These are phyloP conservation scores for Lordiphosa collinella DNA, from an alignment of 1,140 invertebrate species.

Conservation along the genomic window DNA sequence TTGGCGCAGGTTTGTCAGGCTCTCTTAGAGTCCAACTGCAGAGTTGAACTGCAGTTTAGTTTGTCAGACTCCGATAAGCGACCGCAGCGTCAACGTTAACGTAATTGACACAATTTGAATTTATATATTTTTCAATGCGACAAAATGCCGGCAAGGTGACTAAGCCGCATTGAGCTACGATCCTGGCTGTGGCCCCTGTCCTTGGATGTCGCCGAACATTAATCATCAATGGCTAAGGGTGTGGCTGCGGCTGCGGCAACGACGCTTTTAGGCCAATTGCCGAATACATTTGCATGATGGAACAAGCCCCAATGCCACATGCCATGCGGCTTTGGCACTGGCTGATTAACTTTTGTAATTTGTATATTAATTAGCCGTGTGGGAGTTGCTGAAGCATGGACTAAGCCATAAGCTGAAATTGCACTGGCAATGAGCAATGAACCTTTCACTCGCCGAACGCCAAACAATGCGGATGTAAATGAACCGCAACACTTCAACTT, in stretches of 20 bases:
- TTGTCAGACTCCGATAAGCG: constrained; percentile 38
- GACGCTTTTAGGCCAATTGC: constrained; percentile 47
- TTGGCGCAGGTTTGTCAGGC: constrained; percentile 52
- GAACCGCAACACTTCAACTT: constrained; percentile 41
- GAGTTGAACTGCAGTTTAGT: constrained; percentile 35
- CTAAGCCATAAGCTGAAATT: constrained; percentile 56
- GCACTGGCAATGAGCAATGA: constrained; percentile 1
- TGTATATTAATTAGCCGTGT: constrained; percentile 52
- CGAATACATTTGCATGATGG: constrained; percentile 22
- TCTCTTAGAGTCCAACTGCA: constrained; percentile 17
- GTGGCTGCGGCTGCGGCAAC: constrained; percentile 21
- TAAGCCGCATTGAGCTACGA: not conserved
- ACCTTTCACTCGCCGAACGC: constrained; percentile 24
- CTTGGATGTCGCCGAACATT: constrained; percentile 68
- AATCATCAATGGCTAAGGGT: constrained; percentile 59
- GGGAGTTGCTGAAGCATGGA: constrained; percentile 28
- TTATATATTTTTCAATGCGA: constrained; percentile 62
- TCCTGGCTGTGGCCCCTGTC: constrained; percentile 35
- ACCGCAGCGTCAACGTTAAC: constrained; percentile 44
- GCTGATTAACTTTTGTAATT: constrained; percentile 60
- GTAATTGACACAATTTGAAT: constrained; percentile 77
- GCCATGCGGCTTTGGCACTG: constrained; percentile 8
- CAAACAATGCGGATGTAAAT: constrained; percentile 72
- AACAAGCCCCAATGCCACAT: constrained; percentile 5
- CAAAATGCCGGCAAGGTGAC: constrained; percentile 40